Evolutionary conservation across 2,888 invertebrate genomes (phyloP).

Genomic region (Portevinia maculata): DNA sequence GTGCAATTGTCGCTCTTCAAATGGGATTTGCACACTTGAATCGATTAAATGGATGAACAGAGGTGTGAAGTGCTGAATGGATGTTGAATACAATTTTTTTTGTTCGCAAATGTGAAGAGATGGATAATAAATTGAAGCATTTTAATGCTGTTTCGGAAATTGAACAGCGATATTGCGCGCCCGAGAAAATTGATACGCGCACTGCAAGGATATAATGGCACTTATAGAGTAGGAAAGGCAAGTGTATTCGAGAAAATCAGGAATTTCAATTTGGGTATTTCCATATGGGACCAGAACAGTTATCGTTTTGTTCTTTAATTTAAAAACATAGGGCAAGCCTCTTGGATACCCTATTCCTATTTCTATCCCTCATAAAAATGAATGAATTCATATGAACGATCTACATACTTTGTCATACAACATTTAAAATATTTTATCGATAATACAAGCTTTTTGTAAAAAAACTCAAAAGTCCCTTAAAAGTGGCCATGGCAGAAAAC

Average conservation of each 20-base stretch:
- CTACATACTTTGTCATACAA: no score
- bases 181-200: conserved; percentile 25
- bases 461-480: no score
- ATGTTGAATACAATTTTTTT: conserved; percentile 5
- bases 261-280: conserved; percentile 37
- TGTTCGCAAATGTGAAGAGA: conserved; percentile 30
- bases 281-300: conserved; percentile 21
- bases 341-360: no score
- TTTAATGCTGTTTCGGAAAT: conserved; percentile 62
- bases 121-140: conserved; percentile 59
- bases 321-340: no score
- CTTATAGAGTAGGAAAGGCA: conserved; percentile 8
- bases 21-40: conserved; percentile 32
- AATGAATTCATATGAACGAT: no score
- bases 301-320: conserved; percentile 2
- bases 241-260: conserved; percentile 16
- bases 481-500: no score
- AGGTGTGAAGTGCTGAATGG: conserved; percentile 20
- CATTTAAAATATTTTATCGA: no score
- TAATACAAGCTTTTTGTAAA: no score
- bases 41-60: not conserved
- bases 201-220: not conserved
- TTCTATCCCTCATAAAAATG: no score
- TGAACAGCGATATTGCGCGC: conserved; percentile 45
- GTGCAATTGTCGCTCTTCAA: conserved; percentile 35